Evolutionary conservation across 2,888 invertebrate genomes (phyloP), one percentile per base, ranked within the genome.

Genomic region (Sesia bembeciformis): DNA sequence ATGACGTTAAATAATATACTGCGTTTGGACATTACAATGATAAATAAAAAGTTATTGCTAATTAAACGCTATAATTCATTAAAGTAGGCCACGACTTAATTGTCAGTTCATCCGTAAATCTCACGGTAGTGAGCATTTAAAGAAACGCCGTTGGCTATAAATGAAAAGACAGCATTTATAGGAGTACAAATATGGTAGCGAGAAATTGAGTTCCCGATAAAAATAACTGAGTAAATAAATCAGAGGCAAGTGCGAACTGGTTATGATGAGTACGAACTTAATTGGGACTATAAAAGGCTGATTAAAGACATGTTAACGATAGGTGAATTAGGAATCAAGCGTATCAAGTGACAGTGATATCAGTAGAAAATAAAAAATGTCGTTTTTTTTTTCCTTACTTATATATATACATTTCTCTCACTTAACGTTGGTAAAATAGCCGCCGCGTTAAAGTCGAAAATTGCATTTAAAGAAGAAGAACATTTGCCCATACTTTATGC

Each of bases 161-260:
- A 8, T n/a, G 46, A 8, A 46, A 46, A 3, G 7, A 46, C 46
- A 23, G 23, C 46, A 46, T 46, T 46, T 46, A 46, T 8, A 46
- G 46, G 23, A 4, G 8, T 23, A 46, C 8, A 46, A 8, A 46
- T 46, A 46, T 46, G 46, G 52, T 38, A 49, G 58, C 56, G 58
- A 60, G 60, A 64, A 67, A 68, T 63, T 62, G 52, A 56, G 56
- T 66, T 62, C 60, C 52, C 59, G 68, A 61, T 65, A 64, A 63
- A 65, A 63, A 65, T 65, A 65, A 62, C 57, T 60, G 59, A 56
- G 53, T 43, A 50, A 57, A 60, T 65, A 62, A 59, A 64, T 46
- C n/a, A 46, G 46, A 8, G 46, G 46, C 8, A n/a, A 46, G 46
- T n/a, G 23, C 2, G 23, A 46, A 46, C 46, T 23, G n/a, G 46